Conservation (phyloP, 2,113 vertebrate genomes). For the Calyptommatus sinebrachiatus region DNA sequence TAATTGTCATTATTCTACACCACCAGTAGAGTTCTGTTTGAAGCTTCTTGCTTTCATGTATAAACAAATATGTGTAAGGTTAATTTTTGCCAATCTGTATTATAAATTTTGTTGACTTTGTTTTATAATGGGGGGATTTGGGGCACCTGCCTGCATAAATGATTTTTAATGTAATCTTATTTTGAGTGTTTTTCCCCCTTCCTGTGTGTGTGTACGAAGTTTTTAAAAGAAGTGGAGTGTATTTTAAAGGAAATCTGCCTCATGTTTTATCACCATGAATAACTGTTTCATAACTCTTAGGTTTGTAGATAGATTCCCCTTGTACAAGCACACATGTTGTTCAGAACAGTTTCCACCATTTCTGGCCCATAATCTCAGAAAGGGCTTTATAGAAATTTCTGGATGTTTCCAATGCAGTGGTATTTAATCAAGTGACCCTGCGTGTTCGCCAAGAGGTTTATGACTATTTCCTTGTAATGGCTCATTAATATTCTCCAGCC, state of each 20-base stretch:
- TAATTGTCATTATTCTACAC: conserved; percentile 30
- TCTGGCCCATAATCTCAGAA: not conserved
- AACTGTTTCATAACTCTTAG: not conserved
- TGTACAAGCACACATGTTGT: not conserved
- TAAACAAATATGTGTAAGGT: conserved; percentile 58
- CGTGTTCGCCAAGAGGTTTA: not conserved
- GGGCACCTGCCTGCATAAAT: conserved; percentile 39
- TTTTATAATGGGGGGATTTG: conserved; percentile 60
- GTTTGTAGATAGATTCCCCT: not conserved
- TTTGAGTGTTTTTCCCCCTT: not conserved
- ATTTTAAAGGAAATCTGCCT: not conserved
- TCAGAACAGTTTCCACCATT: not conserved
- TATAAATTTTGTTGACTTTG: conserved; percentile 59
- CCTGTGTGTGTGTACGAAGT: not conserved
- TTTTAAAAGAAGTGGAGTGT: not conserved
- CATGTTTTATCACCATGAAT: not conserved
- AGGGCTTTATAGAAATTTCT: not conserved
- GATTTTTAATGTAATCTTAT: conserved; percentile 8
- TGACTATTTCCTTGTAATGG: not conserved
- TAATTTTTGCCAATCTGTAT: conserved; percentile 61
- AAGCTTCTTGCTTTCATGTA: conserved; percentile 56
- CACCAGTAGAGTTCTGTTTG: conserved; percentile 54
- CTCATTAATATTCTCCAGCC: not conserved
- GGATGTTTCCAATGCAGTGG: not conserved
- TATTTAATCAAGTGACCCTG: not conserved